Base-by-base conservation (phyloP, 2,888 invertebrate genomes). In the Balanococcus diminutus region DNA sequence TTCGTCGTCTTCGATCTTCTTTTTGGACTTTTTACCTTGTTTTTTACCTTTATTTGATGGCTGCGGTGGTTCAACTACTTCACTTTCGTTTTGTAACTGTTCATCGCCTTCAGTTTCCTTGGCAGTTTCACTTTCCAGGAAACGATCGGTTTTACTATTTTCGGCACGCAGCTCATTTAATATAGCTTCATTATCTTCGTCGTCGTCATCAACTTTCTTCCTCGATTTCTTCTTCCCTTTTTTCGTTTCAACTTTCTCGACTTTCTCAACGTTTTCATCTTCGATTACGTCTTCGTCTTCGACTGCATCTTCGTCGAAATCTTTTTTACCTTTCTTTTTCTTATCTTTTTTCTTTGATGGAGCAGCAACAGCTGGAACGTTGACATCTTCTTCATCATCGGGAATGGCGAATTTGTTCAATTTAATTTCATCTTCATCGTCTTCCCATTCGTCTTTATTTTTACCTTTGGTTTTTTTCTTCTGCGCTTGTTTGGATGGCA, bases 361-460 rank as follows among this genome's bases (percentile, higher is more conserved):
- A 2, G 86, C 86, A 22, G 85, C 87, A 87, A 90, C 87, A 1
- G 87, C 86, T 28, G 85, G 87, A 87, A 90, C 88, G 82, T 87
- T 88, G 87, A 90, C 90, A 86, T 89, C 90, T 5, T 89, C 88
- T 82, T 90, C 90, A 87, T 91, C 90, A 86, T 89, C 89, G 88
- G 89, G 89, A 25, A 89, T 89, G 22, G 88, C 88, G 87, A 88
- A 88, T 87, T 89, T 89, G 84, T 89, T 89, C 72, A 89, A 88
- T 88, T 90, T 90, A 32, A 84, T 86, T 28, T 89, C 89, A 42
- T 86, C 87, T 22, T 89, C 89, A 32, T 87, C 87, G 28, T 91
- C 91, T 6, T 72, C 86, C 86, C 87, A 87, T 39, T 82, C 75
- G 11, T 86, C 82, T 32, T 87, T 88, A 28, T 87, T 86, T 86